These are phyloP conservation scores for Oreochromis spilurus DNA, from an alignment of 2,113 vertebrate species.

Conservation along the genomic window DNA sequence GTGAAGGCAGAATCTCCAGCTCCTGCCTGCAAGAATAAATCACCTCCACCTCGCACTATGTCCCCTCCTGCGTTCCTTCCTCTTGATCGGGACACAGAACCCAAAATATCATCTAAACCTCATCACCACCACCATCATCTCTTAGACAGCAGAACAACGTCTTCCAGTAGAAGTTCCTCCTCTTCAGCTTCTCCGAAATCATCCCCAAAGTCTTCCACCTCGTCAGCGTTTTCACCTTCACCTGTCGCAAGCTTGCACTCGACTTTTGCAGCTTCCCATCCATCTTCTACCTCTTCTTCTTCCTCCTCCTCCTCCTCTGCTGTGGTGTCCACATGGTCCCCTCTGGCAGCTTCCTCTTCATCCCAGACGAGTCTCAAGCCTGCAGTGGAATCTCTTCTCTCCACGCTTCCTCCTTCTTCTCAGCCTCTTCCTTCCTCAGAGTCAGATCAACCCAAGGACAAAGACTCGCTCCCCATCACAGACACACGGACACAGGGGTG, in stretches of 20 bases:
- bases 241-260: not conserved
- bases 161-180: slow-evolving; percentile 12
- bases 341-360: not conserved
- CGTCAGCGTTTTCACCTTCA: not conserved
- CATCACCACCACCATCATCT: slow-evolving; percentile 38
- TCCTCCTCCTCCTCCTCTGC: not conserved
- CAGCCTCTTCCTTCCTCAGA: slow-evolving; percentile 33
- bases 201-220: slow-evolving; percentile 15
- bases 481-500: not conserved
- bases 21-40: slow-evolving; percentile 49
- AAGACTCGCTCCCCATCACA: not conserved
- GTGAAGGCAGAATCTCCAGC: slow-evolving; percentile 70
- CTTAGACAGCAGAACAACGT: not conserved
- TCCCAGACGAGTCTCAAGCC: not conserved
- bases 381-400: not conserved
- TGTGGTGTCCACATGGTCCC: not conserved
- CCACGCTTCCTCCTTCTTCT: not conserved
- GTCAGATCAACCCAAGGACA: not conserved
- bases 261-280: not conserved
- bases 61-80: not conserved
- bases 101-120: slow-evolving; percentile 34
- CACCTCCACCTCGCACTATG: slow-evolving; percentile 9
- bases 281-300: slow-evolving; percentile 3
- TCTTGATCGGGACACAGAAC: slow-evolving; percentile 62
- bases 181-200: not conserved